phyloP scores from a whole-genome alignment of 2,113 vertebrate genomes.

The Phalacrocorax aristotelis region DNA sequence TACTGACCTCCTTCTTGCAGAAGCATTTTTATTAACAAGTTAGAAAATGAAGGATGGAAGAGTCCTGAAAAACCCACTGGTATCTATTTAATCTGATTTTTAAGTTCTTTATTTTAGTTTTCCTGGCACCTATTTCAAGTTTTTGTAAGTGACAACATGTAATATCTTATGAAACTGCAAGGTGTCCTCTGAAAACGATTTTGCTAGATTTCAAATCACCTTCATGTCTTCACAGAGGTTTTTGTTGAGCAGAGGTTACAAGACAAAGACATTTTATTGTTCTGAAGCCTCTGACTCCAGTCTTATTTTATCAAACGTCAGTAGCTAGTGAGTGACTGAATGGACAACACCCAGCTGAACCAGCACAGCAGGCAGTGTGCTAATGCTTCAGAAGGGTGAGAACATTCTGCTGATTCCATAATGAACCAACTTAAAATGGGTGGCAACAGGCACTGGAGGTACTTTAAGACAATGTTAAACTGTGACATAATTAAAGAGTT shows the following conservation, averaged over 20 bases:
- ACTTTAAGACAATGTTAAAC: neutral
- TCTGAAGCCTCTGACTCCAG: neutral
- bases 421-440: neutral
- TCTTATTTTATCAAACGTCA: neutral
- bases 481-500: neutral
- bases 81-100: conserved; percentile 31
- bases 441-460: neutral
- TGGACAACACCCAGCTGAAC: neutral
- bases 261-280: neutral
- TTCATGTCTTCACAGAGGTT: neutral
- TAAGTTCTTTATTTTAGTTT: neutral
- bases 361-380: neutral
- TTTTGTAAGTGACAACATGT: neutral
- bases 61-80: neutral
- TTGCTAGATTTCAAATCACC: neutral
- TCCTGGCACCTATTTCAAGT: neutral
- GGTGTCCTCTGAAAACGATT: neutral
- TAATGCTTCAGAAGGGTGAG: neutral
- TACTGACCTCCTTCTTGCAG: neutral
- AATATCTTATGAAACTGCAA: neutral
- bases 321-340: neutral
- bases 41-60: neutral
- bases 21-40: neutral
- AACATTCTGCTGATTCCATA: neutral
- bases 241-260: neutral